Conservation (phyloP, 1,140 invertebrate species). For the Tribolium madens region DNA sequence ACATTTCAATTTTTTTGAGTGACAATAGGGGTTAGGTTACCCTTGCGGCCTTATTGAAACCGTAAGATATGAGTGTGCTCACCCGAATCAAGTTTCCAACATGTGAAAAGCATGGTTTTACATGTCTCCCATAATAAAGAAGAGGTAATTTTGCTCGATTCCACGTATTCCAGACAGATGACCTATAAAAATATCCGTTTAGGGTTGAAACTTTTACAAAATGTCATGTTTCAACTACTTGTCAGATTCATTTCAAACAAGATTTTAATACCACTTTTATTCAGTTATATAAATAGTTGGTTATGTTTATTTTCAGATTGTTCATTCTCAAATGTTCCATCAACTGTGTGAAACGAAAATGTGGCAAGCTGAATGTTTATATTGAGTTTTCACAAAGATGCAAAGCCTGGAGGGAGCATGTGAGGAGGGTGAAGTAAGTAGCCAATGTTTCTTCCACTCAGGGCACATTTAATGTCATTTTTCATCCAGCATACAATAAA, state of each 20-base stretch:
- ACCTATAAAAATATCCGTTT: conserved; percentile 56
- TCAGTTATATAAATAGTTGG: neutral
- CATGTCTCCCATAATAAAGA: conserved; percentile 6
- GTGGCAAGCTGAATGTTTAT: conserved; percentile 65
- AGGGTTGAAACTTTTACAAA: conserved; percentile 52
- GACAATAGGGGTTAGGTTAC: conserved; percentile 62
- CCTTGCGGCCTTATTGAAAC: conserved; percentile 61
- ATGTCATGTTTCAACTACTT: conserved; percentile 56
- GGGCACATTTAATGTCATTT: neutral
- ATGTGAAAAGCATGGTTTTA: conserved; percentile 48
- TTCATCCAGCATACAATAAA: conserved; percentile 61
- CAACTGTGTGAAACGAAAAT: conserved; percentile 54
- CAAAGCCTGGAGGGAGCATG: conserved; percentile 74
- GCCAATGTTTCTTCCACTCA: conserved; percentile 29
- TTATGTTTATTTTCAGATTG: conserved; percentile 3
- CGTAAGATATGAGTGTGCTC: conserved; percentile 57
- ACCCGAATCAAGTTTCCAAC: conserved; percentile 44
- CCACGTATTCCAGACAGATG: conserved; percentile 38
- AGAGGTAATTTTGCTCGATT: conserved; percentile 22
- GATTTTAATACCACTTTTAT: neutral
- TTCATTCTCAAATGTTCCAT: neutral
- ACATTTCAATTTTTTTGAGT: conserved; percentile 47
- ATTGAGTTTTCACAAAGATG: conserved; percentile 68
- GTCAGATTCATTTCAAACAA: conserved; percentile 50
- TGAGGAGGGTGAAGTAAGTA: conserved; percentile 73